phyloP scores from a whole-genome alignment of 2,113 vertebrate species.

The Labeo rohita region DNA sequence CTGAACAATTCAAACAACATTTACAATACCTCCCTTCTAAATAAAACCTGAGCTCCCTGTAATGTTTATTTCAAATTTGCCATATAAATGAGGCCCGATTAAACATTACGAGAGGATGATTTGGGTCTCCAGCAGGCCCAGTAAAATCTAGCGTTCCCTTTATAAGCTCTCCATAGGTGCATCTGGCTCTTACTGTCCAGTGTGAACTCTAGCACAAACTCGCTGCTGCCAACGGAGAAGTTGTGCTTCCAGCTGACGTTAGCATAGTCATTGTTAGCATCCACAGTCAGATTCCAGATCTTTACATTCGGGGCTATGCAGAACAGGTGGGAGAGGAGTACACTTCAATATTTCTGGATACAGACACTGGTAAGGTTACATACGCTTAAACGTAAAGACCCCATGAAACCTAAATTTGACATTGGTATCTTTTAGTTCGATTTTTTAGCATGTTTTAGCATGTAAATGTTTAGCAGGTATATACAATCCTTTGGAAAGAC shows the following conservation, averaged over 20 bases:
- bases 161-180: constrained; percentile 47
- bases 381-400: constrained; percentile 9
- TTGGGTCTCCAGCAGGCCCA: constrained; percentile 49
- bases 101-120: constrained; percentile 4
- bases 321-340: constrained; percentile 83
- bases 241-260: constrained; percentile 98
- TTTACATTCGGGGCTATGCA: constrained; percentile 82
- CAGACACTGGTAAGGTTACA: constrained; percentile 12
- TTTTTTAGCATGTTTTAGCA: too few species aligned
- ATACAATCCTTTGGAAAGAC: not conserved
- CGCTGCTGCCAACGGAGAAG: constrained; percentile 87
- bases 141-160: constrained; percentile 52
- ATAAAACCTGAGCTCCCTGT: constrained; percentile 15
- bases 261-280: constrained; percentile 96
- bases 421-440: not conserved
- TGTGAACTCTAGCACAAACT: constrained; percentile 98
- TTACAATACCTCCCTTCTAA: constrained; percentile 21
- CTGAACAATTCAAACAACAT: constrained; percentile 26
- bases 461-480: not conserved
- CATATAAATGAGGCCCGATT: not conserved
- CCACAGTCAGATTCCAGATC: constrained; percentile 96
- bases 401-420: constrained; percentile 16
- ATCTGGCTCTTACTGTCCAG: constrained; percentile 91
- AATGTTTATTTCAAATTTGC: constrained; percentile 1
- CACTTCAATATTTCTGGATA: constrained; percentile 30